Percentiles rank a stretch among this genome's conserved stretches.
Evolutionary conservation across 1,140 invertebrate species (phyloP).

Genomic region (Tenebrio molitor): DNA sequence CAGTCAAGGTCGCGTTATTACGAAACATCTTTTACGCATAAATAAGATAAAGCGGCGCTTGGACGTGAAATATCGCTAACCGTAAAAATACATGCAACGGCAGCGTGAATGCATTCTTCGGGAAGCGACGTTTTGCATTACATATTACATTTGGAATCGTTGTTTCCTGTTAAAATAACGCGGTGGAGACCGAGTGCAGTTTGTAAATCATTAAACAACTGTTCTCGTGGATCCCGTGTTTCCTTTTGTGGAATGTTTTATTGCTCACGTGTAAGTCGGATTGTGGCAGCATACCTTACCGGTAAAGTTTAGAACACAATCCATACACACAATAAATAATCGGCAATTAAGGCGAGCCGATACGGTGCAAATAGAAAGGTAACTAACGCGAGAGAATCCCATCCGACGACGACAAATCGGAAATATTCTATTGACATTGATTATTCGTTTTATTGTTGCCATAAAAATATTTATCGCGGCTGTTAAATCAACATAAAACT

Average conservation of each 20-base stretch:
- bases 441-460: constrained; percentile 28
- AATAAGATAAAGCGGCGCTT: constrained; percentile 18
- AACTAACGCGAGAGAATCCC: no score
- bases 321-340: constrained; percentile 23
- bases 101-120: constrained; percentile 9
- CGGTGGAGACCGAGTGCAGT: not conserved
- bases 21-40: constrained; percentile 29
- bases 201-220: constrained; percentile 41
- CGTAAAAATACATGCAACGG: not conserved
- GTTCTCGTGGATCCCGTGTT: constrained; percentile 27
- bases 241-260: constrained; percentile 35
- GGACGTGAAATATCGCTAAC: not conserved
- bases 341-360: constrained; percentile 12
- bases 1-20: constrained; percentile 34
- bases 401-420: no score
- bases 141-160: constrained; percentile 26
- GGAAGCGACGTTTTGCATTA: constrained; percentile 10
- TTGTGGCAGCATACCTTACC: constrained; percentile 30
- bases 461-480: constrained; percentile 25
- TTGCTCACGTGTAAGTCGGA: constrained; percentile 30
- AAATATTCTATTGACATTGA: constrained; percentile 30
- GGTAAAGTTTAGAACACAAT: constrained; percentile 19
- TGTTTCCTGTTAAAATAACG: constrained; percentile 36
- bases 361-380: no score
- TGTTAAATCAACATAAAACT: constrained; percentile 32